Evolutionary conservation across 2,113 vertebrate species (phyloP), one percentile per base, ranked within the genome.

Genomic region (Etheostoma cragini): DNA sequence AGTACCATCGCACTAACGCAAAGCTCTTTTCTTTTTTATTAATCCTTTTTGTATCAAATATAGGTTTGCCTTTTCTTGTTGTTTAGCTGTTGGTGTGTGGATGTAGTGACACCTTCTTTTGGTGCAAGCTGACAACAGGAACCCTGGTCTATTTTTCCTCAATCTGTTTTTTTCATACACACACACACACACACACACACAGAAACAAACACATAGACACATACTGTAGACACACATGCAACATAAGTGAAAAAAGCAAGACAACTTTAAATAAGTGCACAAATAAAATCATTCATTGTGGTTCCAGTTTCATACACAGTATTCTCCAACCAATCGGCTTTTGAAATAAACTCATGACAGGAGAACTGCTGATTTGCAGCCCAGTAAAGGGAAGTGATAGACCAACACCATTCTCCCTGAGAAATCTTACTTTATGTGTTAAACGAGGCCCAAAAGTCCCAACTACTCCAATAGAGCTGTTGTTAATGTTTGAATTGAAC

Each of bases 101-200:
- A 21, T 6, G 10, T 3, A 70, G 35, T 17, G 50, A 57, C 68
- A 4, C 35, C 35, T 24, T 22, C 49, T 38, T 54, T 35, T 68
- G 49, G 53, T 68, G 30, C 49, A 22, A 22, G 33, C 50, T 54
- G 50, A 54, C 50, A 69, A 42, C 67, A 16, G 35, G n/a, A 46
- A 14, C n/a, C 5, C 22, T 33, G 70, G 53, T 22, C 56, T 60
- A 15, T 49, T 60, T 54, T 60, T 33, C 10, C 22, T 57, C 35
- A 46, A 2, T 58, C 15, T 56, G 14, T 13, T 14, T 13, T 30
- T 26, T 26, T 26, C 6, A 3, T 11, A n/a, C 17, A 52, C 47
- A 68, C 26, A 64, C 62, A 46, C 38, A 64, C 60, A n/a, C 60
- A 64, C 38, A 46, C 42, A 46, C n/a, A 65, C 3, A 67, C 46